Conservation (phyloP, 2,888 invertebrate species). For the Podabrus alpinus region DNA sequence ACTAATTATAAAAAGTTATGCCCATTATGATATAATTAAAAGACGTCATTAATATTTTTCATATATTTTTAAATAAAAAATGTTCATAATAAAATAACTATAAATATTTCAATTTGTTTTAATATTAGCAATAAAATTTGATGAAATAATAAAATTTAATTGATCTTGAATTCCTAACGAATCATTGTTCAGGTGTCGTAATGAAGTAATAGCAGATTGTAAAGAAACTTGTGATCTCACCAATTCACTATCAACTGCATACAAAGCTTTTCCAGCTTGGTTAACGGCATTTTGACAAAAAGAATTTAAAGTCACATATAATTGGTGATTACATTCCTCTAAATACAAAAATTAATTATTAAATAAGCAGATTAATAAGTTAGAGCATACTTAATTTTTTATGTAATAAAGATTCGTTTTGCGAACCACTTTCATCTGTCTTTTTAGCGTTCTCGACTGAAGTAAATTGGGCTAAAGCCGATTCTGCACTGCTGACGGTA, state of each 20-base stretch:
- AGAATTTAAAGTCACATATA: constrained; percentile 44
- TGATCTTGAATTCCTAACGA: constrained; percentile 48
- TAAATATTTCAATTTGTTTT: constrained; percentile 15
- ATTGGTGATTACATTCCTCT: constrained; percentile 49
- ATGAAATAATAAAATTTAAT: constrained; percentile 46
- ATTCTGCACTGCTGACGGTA: constrained; percentile 46
- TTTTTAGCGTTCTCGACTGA: constrained; percentile 12
- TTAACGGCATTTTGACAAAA: constrained; percentile 42
- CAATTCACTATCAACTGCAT: constrained; percentile 48
- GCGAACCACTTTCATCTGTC: neutral
- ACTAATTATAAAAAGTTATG: neutral
- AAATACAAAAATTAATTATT: constrained; percentile 28
- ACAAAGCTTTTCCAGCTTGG: constrained; percentile 46
- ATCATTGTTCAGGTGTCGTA: constrained; percentile 47
- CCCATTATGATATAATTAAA: neutral
- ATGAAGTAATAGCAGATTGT: constrained; percentile 49
- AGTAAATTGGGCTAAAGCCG: constrained; percentile 38
- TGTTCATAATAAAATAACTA: neutral
- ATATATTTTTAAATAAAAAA: neutral
- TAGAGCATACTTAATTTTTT: constrained; percentile 33
- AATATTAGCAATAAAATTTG: constrained; percentile 50
- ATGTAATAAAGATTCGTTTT: constrained; percentile 30
- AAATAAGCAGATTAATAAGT: neutral
- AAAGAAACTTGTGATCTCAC: constrained; percentile 51
- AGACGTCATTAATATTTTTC: neutral